phyloP scores from a whole-genome alignment of 1,140 invertebrate species.

The Euura saliciscinereae region DNA sequence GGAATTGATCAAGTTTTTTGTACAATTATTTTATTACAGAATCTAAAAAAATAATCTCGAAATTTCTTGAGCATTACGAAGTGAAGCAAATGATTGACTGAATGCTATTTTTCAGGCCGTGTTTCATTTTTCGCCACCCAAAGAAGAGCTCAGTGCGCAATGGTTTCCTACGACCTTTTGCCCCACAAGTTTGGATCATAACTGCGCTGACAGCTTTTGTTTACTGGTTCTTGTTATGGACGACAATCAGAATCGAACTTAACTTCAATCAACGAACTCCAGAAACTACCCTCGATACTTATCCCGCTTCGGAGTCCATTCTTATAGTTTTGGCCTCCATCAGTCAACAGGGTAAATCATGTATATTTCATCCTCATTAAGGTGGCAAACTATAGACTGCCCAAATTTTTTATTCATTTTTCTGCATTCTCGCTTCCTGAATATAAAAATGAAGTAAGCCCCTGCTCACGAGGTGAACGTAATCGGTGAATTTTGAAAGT shows the following conservation, averaged over 20 bases:
- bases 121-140: constrained; percentile 71
- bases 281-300: constrained; percentile 13
- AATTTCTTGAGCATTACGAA: too few relatives aligned
- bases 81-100: too few relatives aligned
- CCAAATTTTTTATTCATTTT: too few relatives aligned
- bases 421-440: too few relatives aligned
- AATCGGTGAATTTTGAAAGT: too few relatives aligned
- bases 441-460: neutral
- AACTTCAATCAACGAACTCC: constrained; percentile 9
- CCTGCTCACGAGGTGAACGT: neutral
- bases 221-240: constrained; percentile 34
- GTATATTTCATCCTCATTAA: neutral
- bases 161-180: constrained; percentile 48
- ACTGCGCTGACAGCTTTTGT: constrained; percentile 26
- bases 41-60: neutral
- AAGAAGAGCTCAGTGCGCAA: constrained; percentile 64
- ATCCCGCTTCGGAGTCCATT: constrained; percentile 35
- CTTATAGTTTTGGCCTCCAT: constrained; percentile 55
- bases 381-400: too few relatives aligned
- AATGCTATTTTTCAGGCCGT: constrained; percentile 50
- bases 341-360: constrained; percentile 60
- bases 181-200: constrained; percentile 37
- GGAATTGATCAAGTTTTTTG: neutral
- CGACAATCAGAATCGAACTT: constrained; percentile 29
- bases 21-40: constrained; percentile 18